These are phyloP conservation scores for Autographa gamma DNA, from an alignment of 2,888 invertebrate species.

Conservation along the genomic window DNA sequence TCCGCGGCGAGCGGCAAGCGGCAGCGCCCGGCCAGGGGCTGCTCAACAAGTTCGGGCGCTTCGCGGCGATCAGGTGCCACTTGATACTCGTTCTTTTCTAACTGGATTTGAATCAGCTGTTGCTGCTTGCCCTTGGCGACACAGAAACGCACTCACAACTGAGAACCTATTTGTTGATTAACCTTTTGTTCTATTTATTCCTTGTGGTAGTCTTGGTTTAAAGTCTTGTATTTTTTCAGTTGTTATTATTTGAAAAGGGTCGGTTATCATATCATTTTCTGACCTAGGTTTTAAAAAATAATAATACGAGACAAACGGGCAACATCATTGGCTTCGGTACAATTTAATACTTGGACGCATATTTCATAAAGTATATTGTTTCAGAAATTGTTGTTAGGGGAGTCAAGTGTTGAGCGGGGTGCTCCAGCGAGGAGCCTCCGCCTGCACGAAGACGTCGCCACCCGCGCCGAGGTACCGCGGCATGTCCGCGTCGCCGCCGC, in stretches of 20 bases:
- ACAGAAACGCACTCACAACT: constrained; percentile 46
- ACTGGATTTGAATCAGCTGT: constrained; percentile 87
- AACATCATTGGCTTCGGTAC: constrained; percentile 19
- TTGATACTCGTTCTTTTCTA: constrained; percentile 87
- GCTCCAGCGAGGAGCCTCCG: constrained; percentile 82
- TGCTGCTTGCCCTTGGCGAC: constrained; percentile 73
- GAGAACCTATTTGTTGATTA: constrained; percentile 15
- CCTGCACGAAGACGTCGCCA: constrained; percentile 77
- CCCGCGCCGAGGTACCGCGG: constrained; percentile 74
- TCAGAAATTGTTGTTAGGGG: constrained; percentile 74
- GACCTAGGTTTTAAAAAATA: background rate
- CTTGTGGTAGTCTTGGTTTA: background rate
- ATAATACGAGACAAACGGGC: constrained; percentile 38
- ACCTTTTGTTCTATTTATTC: background rate
- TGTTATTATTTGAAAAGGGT: background rate
- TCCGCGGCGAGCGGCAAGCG: constrained; percentile 49
- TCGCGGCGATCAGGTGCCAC: constrained; percentile 86
- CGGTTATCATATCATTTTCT: too few relatives aligned
- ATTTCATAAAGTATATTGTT: constrained; percentile 59
- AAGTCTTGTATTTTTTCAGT: background rate
- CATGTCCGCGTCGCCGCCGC: constrained; percentile 86
- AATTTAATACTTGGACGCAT: background rate
- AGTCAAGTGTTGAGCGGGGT: constrained; percentile 81
- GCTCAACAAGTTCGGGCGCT: constrained; percentile 87
- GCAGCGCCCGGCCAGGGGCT: constrained; percentile 71